These are phyloP conservation scores for Furnarius figulus DNA, from an alignment of 2,113 vertebrate genomes.

Conservation along the genomic window DNA sequence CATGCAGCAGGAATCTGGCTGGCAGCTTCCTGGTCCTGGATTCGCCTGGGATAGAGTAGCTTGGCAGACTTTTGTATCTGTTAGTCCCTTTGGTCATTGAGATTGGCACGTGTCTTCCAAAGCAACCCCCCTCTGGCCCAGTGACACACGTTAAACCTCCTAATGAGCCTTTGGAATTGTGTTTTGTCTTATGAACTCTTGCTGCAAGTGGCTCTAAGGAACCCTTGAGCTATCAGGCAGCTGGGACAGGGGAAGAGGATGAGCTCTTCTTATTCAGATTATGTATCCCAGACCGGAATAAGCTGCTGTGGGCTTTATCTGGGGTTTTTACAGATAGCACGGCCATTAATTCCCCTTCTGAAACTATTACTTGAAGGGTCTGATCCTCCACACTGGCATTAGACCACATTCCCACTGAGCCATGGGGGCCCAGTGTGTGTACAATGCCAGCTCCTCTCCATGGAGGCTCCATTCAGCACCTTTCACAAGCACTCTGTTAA, in stretches of 20 bases:
- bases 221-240: background rate
- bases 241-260: background rate
- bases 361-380: background rate
- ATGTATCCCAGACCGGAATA: background rate
- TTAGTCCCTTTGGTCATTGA: background rate
- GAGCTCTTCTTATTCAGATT: background rate
- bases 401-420: background rate
- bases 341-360: background rate
- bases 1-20: background rate
- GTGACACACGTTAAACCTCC: background rate
- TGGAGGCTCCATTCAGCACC: slow-evolving; percentile 16
- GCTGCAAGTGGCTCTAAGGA: background rate
- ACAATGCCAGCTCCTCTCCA: background rate
- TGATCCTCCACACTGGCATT: background rate
- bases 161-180: background rate
- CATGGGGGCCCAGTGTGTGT: background rate
- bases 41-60: background rate
- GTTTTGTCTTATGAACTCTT: background rate
- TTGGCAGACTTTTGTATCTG: background rate
- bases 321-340: background rate
- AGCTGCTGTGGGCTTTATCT: background rate
- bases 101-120: background rate
- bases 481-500: background rate
- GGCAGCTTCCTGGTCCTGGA: background rate
- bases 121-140: background rate